Evolutionary conservation across 2,113 vertebrate genomes (phyloP).

Genomic region (Menura novaehollandiae): DNA sequence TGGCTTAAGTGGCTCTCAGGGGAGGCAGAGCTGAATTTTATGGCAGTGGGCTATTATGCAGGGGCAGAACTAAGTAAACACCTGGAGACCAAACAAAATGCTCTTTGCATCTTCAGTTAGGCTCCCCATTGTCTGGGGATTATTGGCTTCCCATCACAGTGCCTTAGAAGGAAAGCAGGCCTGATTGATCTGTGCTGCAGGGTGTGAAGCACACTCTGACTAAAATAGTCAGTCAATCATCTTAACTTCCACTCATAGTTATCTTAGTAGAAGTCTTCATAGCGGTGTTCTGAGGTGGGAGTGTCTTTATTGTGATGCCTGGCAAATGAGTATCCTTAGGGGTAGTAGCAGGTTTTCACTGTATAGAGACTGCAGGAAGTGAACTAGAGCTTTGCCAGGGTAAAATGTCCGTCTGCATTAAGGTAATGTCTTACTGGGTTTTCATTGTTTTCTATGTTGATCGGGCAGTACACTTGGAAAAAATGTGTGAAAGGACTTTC

Average conservation of each 20-base stretch:
- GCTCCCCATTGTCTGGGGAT: background rate
- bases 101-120: background rate
- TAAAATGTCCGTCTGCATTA: background rate
- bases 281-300: background rate
- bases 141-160: background rate
- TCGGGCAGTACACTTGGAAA: background rate
- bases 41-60: background rate
- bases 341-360: background rate
- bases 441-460: background rate
- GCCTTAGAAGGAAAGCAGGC: background rate
- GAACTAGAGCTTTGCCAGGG: background rate
- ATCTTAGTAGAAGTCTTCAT: background rate
- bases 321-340: background rate
- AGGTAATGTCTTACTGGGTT: background rate
- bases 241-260: background rate
- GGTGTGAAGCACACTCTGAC: background rate
- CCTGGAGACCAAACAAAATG: background rate
- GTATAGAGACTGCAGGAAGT: background rate
- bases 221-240: background rate
- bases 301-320: background rate
- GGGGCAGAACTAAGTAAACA: background rate
- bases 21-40: background rate
- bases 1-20: background rate
- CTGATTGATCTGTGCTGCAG: background rate
- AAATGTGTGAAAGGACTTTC: background rate